These are phyloP conservation scores for Merodon equestris DNA, from an alignment of 2,888 invertebrate genomes.

Conservation along the genomic window DNA sequence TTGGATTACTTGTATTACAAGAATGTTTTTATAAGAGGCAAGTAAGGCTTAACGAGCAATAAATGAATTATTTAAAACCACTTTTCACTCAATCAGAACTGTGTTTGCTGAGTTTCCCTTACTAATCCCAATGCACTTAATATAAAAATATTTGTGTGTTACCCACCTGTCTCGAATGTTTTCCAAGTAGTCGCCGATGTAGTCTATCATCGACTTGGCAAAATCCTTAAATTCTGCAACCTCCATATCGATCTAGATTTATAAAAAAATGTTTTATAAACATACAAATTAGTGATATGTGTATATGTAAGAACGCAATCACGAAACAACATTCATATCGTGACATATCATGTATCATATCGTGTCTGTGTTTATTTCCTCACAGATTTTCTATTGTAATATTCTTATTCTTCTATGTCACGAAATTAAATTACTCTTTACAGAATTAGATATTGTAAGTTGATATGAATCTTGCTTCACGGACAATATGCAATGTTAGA, in stretches of 20 bases:
- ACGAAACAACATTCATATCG: constrained; percentile 44
- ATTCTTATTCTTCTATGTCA: neutral
- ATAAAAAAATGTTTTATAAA: constrained; percentile 17
- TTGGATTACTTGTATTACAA: too few species aligned
- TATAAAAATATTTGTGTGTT: too few species aligned
- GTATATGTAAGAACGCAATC: neutral
- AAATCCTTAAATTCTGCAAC: constrained; percentile 90
- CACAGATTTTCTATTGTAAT: too few species aligned
- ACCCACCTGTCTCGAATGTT: constrained; percentile 93
- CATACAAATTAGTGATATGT: neutral
- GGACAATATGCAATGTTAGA: neutral
- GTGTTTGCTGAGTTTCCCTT: too few species aligned
- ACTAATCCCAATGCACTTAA: too few species aligned
- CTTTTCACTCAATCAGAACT: too few species aligned
- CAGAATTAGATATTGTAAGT: neutral
- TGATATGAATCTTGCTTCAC: constrained; percentile 37
- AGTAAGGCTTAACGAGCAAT: too few species aligned
- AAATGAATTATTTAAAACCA: too few species aligned
- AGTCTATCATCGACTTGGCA: constrained; percentile 96
- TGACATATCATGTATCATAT: too few species aligned
- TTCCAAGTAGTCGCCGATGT: constrained; percentile 95
- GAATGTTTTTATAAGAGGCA: too few species aligned
- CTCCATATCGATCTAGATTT: constrained; percentile 83
- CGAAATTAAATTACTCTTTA: constrained; percentile 14
- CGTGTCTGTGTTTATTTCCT: neutral